Evolutionary conservation across 37 sponge, comb jelly and placozoan species (phyloP), one percentile per base, ranked within the genome.

Genomic region (Axinella damicornis): DNA sequence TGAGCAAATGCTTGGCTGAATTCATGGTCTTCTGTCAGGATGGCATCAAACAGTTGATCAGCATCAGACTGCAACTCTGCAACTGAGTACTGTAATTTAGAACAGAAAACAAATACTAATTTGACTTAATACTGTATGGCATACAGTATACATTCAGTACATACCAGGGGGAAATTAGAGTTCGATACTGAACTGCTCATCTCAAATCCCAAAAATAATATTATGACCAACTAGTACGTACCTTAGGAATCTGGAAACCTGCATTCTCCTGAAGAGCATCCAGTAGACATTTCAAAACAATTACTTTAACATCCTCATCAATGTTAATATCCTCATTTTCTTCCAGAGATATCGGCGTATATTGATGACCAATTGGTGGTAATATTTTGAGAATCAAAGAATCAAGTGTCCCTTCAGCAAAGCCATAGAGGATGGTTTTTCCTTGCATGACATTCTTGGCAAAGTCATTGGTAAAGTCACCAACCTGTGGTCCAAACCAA

Each of bases 381-480:
- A 91, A 71, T 22, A 91, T 55, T 5, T 52, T 68, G 16, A 91
- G 77, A 4, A 89, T 22, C 14, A 92, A 83, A 2, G 92, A 92
- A 0, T 83, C 83, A 14, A 92, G 36, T 6, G 92, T 87, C 11
- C 87, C 74, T 14, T 55, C 12, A 19, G 30, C 52, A 46, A 56
- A 53, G 0, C 88, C 88, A 83, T 82, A 87, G 21, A 92, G 83
- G 32, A 65, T 30, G 18, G 46, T 40, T 5, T 46, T 46, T 46
- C 46, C 46, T 46, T 46, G 46, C 46, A 46, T 46, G 9, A 46
- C 46, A 46, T 46, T 46, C 46, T 46, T 46, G 46, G 9, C 46
- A 46, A 46, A 46, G 9, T 46, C n/a, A n/a, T n/a, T n/a, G n/a
- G n/a, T n/a, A n/a, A n/a, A n/a, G 9, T 46, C 6, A 46, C 9